Percentiles rank a stretch among this genome's conserved stretches.
Evolutionary conservation across 2,797 vertebrate species (phyloP).

Genomic region (Salarias fasciatus): DNA sequence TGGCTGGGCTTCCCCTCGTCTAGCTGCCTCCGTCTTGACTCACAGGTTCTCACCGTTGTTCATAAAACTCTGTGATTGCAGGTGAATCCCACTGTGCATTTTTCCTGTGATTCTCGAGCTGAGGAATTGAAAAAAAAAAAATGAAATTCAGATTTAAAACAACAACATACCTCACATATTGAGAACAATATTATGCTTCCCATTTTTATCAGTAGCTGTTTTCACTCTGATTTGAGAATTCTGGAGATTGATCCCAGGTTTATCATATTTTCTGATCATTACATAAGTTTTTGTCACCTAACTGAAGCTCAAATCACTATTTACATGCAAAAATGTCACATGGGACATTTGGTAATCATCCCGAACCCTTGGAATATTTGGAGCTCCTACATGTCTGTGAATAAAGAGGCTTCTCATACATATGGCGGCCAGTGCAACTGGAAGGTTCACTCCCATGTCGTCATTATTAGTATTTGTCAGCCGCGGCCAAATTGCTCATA

Average conservation of each 20-base stretch:
- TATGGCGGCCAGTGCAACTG: constrained; percentile 59
- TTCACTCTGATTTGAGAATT: too few species aligned
- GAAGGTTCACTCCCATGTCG: constrained; percentile 39
- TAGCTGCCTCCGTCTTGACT: constrained; percentile 43
- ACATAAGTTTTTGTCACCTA: neutral
- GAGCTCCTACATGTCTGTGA: constrained; percentile 38
- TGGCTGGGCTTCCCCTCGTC: constrained; percentile 60
- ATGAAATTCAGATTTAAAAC: neutral
- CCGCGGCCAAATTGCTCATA: constrained; percentile 56
- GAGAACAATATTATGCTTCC: too few species aligned
- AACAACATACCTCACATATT: neutral
- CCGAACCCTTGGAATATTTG: too few species aligned
- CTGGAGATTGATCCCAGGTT: too few species aligned
- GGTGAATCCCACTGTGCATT: constrained; percentile 15
- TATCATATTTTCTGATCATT: too few species aligned
- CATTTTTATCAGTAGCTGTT: too few species aligned
- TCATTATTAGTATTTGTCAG: constrained; percentile 30
- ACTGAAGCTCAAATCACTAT: too few species aligned
- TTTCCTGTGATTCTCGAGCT: neutral
- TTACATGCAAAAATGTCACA: too few species aligned
- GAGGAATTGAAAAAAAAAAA: neutral
- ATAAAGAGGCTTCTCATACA: constrained; percentile 65
- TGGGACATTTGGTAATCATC: too few species aligned
- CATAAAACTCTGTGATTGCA: constrained; percentile 25
- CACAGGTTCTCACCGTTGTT: constrained; percentile 38